A percentile compares a stretch with the other conserved stretches of the same genome.
Conservation (phyloP, 2,113 vertebrate species). For the Psophia crepitans region DNA sequence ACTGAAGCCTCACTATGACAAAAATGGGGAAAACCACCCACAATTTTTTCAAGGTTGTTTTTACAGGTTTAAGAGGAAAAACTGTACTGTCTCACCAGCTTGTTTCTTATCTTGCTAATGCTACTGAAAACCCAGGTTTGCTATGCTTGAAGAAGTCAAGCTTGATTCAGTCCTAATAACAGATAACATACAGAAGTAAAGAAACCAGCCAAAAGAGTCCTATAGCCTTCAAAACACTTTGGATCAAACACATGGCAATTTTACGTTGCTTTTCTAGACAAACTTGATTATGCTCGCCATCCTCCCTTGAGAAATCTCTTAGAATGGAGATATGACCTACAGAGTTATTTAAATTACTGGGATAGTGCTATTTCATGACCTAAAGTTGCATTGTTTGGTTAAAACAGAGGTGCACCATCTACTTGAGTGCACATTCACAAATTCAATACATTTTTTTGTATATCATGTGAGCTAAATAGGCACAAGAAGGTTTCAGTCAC, state of each 20-base stretch:
- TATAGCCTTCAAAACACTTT: not conserved
- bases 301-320: not conserved
- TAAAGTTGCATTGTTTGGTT: not conserved
- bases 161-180: not conserved
- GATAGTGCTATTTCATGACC: not conserved
- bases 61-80: not conserved
- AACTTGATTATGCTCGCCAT: not conserved
- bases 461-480: not conserved
- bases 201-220: not conserved
- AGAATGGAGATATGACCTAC: not conserved
- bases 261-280: not conserved
- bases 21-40: not conserved
- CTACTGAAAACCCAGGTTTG: not conserved
- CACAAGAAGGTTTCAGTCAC: not conserved
- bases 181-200: not conserved
- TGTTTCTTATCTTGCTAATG: not conserved
- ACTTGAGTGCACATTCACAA: not conserved
- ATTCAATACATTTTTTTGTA: not conserved
- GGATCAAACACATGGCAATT: not conserved
- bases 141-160: not conserved
- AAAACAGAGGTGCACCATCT: not conserved
- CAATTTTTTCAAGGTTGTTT: not conserved
- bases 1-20: not conserved
- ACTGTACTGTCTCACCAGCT: not conserved
- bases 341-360: not conserved